Base-by-base conservation (phyloP, 2,113 vertebrate species). In the Aptenodytes forsteri region DNA sequence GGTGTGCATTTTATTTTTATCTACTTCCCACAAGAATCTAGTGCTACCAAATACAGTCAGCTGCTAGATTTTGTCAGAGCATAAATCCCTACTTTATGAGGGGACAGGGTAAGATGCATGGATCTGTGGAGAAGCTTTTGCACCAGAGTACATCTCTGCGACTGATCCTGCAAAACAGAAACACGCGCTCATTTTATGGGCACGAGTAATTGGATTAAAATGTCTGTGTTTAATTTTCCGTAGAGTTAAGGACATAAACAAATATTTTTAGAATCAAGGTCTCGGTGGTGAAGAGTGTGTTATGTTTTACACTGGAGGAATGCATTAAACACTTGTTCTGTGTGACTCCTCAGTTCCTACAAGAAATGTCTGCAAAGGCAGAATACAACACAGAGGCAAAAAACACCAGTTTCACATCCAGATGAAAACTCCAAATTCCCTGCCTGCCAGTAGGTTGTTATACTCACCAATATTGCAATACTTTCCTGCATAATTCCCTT, bases 391-490 rank as follows among this genome's bases (percentile, higher is more conserved):
- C 9, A 55, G 62, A 76, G 21, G 16, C 40, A 91, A 85, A 83
- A 85, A 3, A 1, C 49, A 72, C 10, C 55, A 82, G 42, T 21
- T 64, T 83, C 23, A 52, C 21, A 56, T 3, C 21, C 40, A 54
- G 38, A 40, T 34, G 42, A 77, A 83, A 91, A 44, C 6, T 36
- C 29, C n/a, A 36, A 27, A 46, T 40, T 83, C 18, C 47, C n/a
- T 66, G 23, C 36, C 30, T 4, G 0, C 5, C 5, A 9, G 16
- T 23, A 38, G 23, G 10, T 23, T 81, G 8, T 29, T 44, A 6
- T 21, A 98, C 99, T 99, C 97, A 99, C 99, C 98, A 2, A 99
- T 94, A 97, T 98, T 98, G 66, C 99, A 99, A 34, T 98, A 89
- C 19, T 97, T 97, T 11, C 99, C 99, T 1, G 93, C 93, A n/a